phyloP scores from a whole-genome alignment of 1,140 invertebrate genomes.

The Campoletis sonorensis region DNA sequence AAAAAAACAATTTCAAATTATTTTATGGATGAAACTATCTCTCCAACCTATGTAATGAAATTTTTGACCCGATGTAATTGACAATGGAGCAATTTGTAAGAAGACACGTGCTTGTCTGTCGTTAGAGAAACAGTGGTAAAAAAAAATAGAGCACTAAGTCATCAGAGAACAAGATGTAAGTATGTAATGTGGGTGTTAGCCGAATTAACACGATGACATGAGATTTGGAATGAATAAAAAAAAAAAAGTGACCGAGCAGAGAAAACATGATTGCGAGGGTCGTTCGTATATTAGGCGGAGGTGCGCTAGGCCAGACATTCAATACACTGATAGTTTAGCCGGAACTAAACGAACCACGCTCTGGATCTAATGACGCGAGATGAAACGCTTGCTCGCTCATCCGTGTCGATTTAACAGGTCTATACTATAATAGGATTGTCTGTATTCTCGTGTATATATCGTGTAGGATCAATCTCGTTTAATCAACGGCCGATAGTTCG shows the following conservation, averaged over 20 bases:
- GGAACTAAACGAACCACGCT: slow-evolving; percentile 12
- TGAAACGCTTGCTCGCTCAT: slow-evolving; percentile 9
- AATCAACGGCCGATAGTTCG: slow-evolving; percentile 3
- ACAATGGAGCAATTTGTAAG: too few species aligned
- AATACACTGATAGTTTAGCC: neutral
- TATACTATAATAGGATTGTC: neutral
- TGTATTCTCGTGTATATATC: slow-evolving; percentile 1
- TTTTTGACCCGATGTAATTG: too few species aligned
- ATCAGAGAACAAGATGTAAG: too few species aligned
- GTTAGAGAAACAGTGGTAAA: too few species aligned
- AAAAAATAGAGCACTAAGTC: too few species aligned
- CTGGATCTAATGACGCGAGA: slow-evolving; percentile 18
- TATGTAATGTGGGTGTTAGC: too few species aligned
- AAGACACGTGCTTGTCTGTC: too few species aligned
- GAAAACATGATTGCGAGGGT: neutral
- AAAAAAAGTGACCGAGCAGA: neutral
- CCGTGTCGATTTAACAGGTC: slow-evolving; percentile 19
- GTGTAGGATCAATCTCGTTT: slow-evolving; percentile 18
- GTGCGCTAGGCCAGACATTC: slow-evolving; percentile 14
- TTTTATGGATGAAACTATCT: too few species aligned
- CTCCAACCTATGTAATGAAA: too few species aligned
- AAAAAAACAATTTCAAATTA: too few species aligned
- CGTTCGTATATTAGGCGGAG: neutral
- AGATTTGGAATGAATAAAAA: neutral
- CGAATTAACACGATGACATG: neutral